Conservation (phyloP, 2,797 vertebrate genomes). For the Eulemur mongoz region DNA sequence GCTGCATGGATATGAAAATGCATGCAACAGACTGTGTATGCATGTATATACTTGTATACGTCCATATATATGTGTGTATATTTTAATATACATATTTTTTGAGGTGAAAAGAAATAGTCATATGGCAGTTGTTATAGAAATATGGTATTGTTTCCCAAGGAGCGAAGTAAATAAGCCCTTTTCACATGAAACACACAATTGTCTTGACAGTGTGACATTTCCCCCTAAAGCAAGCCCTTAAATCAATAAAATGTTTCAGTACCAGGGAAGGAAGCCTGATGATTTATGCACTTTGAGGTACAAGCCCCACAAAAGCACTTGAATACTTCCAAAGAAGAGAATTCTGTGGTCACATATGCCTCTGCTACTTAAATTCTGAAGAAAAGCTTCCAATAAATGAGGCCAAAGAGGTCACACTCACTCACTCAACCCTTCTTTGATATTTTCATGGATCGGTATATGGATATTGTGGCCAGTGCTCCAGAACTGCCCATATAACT, state of each 20-base stretch:
- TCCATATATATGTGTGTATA: neutral
- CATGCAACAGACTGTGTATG: neutral
- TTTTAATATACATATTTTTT: neutral
- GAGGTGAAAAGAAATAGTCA: neutral
- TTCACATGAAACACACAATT: slow-evolving; percentile 62
- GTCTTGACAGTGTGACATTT: slow-evolving; percentile 74
- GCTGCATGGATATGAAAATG: neutral
- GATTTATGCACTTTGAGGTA: slow-evolving; percentile 62
- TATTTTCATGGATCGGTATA: neutral
- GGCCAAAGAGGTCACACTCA: neutral
- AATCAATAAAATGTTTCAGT: slow-evolving; percentile 67
- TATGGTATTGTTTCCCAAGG: slow-evolving; percentile 68
- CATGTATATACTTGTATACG: neutral
- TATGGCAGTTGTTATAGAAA: slow-evolving; percentile 68
- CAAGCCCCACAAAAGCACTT: slow-evolving; percentile 23
- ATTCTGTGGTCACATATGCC: neutral
- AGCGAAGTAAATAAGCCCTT: slow-evolving; percentile 74
- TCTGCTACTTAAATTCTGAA: neutral
- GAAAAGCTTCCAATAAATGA: neutral
- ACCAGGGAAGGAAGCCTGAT: slow-evolving; percentile 13
- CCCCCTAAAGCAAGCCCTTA: slow-evolving; percentile 71
- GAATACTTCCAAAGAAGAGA: neutral
- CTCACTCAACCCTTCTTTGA: neutral
- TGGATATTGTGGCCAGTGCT: neutral
- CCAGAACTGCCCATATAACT: neutral